These are phyloP conservation scores for Orthosia incerta DNA, from an alignment of 2,888 invertebrate genomes.

Conservation along the genomic window DNA sequence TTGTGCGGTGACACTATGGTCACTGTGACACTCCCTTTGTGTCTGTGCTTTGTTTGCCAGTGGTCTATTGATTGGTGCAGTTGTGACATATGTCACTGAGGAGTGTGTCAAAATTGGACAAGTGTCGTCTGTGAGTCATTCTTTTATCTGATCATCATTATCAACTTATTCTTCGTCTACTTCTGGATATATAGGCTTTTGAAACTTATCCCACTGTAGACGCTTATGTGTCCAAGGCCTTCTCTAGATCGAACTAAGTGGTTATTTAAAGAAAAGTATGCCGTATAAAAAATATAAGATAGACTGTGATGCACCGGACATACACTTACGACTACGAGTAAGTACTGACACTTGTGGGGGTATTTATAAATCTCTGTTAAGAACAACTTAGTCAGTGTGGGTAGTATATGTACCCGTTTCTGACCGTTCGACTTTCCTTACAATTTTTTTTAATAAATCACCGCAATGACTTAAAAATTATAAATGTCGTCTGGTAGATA, in stretches of 20 bases:
- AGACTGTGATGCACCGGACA: background rate
- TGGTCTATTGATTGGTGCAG: slow-evolving; percentile 19
- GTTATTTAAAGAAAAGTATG: background rate
- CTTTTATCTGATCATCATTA: background rate
- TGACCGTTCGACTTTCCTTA: background rate
- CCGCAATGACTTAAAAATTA: background rate
- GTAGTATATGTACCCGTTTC: too few species aligned
- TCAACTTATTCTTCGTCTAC: too few species aligned
- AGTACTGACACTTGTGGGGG: background rate
- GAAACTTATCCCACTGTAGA: background rate
- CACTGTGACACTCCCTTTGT: slow-evolving; percentile 54
- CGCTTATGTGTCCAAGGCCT: background rate
- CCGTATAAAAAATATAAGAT: background rate
- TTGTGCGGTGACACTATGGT: slow-evolving; percentile 50
- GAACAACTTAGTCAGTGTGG: background rate
- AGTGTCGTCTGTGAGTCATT: background rate
- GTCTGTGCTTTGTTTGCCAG: slow-evolving; percentile 16
- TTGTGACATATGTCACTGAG: slow-evolving; percentile 1
- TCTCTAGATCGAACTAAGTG: background rate
- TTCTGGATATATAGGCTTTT: background rate
- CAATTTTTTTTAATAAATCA: background rate
- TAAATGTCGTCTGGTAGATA: background rate
- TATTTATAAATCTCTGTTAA: background rate
- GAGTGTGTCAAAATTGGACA: background rate
- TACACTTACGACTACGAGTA: background rate